Evolutionary conservation across 1,140 invertebrate species (phyloP).

Genomic region (Drosophila bocqueti): DNA sequence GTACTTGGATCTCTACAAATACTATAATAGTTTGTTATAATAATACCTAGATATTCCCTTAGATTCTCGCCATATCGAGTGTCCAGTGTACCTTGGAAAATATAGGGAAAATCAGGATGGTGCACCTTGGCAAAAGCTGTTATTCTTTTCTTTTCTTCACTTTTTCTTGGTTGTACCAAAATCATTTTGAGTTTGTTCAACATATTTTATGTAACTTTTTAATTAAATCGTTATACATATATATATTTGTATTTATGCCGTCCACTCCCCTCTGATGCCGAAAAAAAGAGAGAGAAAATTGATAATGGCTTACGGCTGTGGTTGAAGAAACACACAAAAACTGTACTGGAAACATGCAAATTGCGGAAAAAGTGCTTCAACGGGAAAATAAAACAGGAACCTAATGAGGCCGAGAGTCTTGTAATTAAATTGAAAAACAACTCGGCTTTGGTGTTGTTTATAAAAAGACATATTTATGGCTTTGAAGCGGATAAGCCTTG

Average conservation of each 20-base stretch:
- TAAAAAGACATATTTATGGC: not conserved
- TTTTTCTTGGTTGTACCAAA: constrained; percentile 16
- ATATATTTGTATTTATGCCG: constrained; percentile 11
- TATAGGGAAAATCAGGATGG: not conserved
- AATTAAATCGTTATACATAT: constrained; percentile 75
- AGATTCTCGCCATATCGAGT: not conserved
- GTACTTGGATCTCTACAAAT: not conserved
- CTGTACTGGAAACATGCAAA: constrained; percentile 54
- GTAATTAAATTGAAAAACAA: constrained; percentile 36
- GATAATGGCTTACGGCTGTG: constrained; percentile 67
- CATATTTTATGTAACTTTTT: constrained; percentile 80
- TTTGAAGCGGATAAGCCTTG: not conserved
- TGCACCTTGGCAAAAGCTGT: constrained; percentile 7
- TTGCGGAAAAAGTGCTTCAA: constrained; percentile 44
- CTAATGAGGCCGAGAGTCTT: constrained; percentile 44
- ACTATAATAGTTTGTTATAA: too few relatives aligned
- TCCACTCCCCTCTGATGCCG: not conserved
- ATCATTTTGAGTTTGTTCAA: constrained; percentile 34
- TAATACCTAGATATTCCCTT: too few relatives aligned
- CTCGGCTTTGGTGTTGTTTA: not conserved
- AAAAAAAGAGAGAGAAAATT: constrained; percentile 58
- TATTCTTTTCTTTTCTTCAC: constrained; percentile 11
- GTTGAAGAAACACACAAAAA: constrained; percentile 18
- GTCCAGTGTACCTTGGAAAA: not conserved
- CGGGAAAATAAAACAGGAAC: constrained; percentile 1